Evolutionary conservation across 2,113 vertebrate genomes (phyloP).

Genomic region (Mionectes macconnelli): DNA sequence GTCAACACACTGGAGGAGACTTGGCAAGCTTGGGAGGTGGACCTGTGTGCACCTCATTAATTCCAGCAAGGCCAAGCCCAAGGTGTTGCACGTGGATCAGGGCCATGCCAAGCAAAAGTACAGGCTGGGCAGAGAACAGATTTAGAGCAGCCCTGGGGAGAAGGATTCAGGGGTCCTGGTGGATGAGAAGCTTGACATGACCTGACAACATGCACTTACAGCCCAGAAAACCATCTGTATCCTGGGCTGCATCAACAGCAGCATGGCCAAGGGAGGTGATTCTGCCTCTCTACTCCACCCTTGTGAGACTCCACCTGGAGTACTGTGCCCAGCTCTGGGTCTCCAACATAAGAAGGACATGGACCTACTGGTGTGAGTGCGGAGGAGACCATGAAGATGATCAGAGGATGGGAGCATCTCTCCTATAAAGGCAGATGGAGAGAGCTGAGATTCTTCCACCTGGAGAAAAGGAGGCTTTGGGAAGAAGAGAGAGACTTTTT

Average conservation of each 20-base stretch:
- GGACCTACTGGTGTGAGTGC: neutral
- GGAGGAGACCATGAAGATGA: neutral
- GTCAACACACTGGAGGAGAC: rapidly evolving
- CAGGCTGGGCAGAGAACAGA: neutral
- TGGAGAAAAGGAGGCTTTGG: neutral
- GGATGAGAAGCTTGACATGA: rapidly evolving
- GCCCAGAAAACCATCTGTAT: neutral
- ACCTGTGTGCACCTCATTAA: neutral
- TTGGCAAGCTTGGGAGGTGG: neutral
- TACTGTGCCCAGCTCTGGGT: neutral
- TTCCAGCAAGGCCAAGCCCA: neutral
- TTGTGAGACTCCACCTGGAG: no score
- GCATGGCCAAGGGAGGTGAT: no score
- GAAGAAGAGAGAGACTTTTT: neutral
- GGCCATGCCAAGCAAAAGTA: neutral
- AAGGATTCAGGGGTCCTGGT: neutral
- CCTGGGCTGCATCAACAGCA: neutral
- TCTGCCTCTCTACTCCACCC: neutral
- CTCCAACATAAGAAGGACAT: no score
- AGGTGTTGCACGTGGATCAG: neutral
- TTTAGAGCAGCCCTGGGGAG: neutral
- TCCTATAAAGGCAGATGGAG: neutral
- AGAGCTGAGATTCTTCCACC: neutral
- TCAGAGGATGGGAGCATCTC: neutral
- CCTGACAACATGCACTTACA: no score